Conservation (phyloP, 2,113 vertebrate genomes). For the Gobiocypris rarus region DNA sequence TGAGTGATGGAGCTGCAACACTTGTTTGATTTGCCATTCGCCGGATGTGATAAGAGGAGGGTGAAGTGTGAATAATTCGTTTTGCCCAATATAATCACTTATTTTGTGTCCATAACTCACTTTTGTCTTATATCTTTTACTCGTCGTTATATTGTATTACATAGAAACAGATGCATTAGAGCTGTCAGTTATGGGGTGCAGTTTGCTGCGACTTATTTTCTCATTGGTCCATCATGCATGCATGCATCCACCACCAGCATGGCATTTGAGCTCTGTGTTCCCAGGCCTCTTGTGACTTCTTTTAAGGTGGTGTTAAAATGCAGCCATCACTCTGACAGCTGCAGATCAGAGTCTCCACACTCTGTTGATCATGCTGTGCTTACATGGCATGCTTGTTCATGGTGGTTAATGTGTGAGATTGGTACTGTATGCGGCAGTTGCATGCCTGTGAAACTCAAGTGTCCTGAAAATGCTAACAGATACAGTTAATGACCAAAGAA, state of each 20-base stretch:
- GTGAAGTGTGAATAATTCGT: not conserved
- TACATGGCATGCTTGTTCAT: not conserved
- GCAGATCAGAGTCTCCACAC: not conserved
- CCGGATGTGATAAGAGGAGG: not conserved
- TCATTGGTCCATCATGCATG: not conserved
- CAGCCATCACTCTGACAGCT: not conserved
- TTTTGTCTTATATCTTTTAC: not conserved
- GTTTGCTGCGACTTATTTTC: not conserved
- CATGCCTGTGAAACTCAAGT: not conserved
- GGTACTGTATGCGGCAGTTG: not conserved
- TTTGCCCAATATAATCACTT: not conserved
- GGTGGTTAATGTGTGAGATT: slow-evolving; percentile 14
- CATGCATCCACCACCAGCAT: not conserved
- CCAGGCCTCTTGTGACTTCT: not conserved
- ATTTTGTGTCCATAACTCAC: not conserved
- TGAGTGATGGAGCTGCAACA: slow-evolving; percentile 22
- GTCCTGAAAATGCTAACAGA: not conserved
- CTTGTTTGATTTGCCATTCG: not conserved
- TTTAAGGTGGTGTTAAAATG: slow-evolving; percentile 20
- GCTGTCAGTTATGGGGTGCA: not conserved
- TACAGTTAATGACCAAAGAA: not conserved
- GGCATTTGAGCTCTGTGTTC: not conserved
- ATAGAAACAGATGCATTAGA: not conserved
- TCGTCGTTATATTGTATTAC: not conserved
- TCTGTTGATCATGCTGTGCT: not conserved